Evolutionary conservation across 2,113 vertebrate species (phyloP).

Genomic region (Tetraodon nigroviridis): DNA sequence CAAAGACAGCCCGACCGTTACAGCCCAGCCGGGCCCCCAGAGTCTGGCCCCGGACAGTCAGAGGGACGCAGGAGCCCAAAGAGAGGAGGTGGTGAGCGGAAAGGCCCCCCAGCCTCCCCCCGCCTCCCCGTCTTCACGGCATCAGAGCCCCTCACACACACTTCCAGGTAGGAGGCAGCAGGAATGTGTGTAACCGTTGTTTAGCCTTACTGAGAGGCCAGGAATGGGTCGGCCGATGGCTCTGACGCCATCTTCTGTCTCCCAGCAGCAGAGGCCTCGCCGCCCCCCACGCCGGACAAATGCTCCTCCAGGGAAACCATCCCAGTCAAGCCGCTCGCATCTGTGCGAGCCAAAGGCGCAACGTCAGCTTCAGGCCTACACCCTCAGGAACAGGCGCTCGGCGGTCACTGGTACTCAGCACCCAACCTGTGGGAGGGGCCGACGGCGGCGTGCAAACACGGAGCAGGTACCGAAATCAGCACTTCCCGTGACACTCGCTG

Average conservation of each 20-base stretch:
- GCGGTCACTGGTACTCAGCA: constrained; percentile 66
- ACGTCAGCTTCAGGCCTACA: constrained; percentile 45
- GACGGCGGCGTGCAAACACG: constrained; percentile 38
- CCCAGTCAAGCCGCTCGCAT: constrained; percentile 58
- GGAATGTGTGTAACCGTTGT: neutral
- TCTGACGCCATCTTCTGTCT: constrained; percentile 47
- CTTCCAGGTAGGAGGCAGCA: constrained; percentile 43
- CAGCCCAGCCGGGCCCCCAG: constrained; percentile 35
- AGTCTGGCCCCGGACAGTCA: constrained; percentile 37
- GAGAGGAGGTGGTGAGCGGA: constrained; percentile 24
- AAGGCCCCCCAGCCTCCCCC: constrained; percentile 21
- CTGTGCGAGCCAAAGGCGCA: constrained; percentile 42
- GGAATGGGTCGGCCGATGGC: neutral
- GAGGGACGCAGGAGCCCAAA: constrained; percentile 32
- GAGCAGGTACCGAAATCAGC: constrained; percentile 62
- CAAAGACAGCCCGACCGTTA: constrained; percentile 31
- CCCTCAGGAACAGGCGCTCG: constrained; percentile 76
- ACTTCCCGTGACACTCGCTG: constrained; percentile 3
- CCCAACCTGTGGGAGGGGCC: constrained; percentile 59
- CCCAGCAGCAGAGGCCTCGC: constrained; percentile 27
- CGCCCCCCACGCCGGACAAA: constrained; percentile 50
- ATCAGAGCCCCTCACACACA: constrained; percentile 37
- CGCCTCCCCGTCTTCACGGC: constrained; percentile 17
- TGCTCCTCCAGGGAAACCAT: constrained; percentile 62
- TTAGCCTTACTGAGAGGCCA: neutral